Base-by-base conservation (phyloP, 2,113 vertebrate species). In the Glaucidium brasilianum region DNA sequence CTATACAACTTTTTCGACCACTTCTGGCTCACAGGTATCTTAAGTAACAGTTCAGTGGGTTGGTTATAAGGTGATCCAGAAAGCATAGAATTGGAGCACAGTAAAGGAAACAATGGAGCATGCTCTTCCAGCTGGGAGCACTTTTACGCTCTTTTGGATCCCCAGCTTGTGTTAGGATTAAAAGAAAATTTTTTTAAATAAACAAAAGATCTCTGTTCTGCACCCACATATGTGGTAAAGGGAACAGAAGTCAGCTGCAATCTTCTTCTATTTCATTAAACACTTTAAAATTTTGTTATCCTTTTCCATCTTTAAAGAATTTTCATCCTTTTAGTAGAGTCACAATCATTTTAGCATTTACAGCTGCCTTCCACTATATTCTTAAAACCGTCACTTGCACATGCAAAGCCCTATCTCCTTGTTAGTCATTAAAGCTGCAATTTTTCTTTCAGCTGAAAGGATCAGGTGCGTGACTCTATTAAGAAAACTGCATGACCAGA, bases 371-470 rank as follows among this genome's bases (percentile, higher is more conserved):
- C 69, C 52, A 25, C 5, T 15, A n/a, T 20, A 60, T 50, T 87
- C 43, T 75, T 49, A 30, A 83, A 26, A 50, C 27, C 23, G 66
- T 63, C 23, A 29, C 25, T 53, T 52, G 67, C 68, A 35, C 53
- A 77, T 47, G 39, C 50, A 90, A 81, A 90, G 30, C 67, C 32
- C n/a, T 19, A 9, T 26, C 41, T 87, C 53, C 34, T 59, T 35
- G 30, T 47, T 27, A 41, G 68, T n/a, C 22, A 63, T 66, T 89
- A 95, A 47, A 66, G 78, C 47, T 85, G 62, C 67, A 43, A 66
- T 76, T 89, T 82, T 90, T 73, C 78, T 73, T 94, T 63, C 53
- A 87, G 62, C 66, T 79, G 34, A 89, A 95, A 92, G 76, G 76
- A 66, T 85, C 67, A 67, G 56, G 60, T 85, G 37, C 8, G 29